phyloP scores from a whole-genome alignment of 2,888 invertebrate species.

The Caenorhabditis sp. region DNA sequence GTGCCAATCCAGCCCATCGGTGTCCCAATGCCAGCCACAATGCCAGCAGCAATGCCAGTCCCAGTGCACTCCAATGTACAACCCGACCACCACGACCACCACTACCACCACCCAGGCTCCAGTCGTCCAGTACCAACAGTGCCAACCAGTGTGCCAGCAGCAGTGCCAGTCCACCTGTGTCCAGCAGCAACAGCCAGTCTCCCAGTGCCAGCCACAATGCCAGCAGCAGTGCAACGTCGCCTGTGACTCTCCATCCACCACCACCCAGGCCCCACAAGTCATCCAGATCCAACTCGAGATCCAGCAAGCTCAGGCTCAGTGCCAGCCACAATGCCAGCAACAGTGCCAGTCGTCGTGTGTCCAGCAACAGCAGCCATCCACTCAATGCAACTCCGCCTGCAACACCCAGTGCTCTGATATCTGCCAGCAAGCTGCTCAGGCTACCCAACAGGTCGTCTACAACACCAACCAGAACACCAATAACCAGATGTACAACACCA shows the following conservation, averaged over 20 bases:
- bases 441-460: slow-evolving; percentile 55
- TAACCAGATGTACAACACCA: slow-evolving; percentile 51
- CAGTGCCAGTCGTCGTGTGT: slow-evolving; percentile 68
- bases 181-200: slow-evolving; percentile 50
- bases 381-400: slow-evolving; percentile 66
- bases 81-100: slow-evolving; percentile 44
- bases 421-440: slow-evolving; percentile 63
- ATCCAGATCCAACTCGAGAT: slow-evolving; percentile 62
- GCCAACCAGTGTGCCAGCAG: slow-evolving; percentile 67
- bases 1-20: slow-evolving; percentile 59
- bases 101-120: slow-evolving; percentile 55
- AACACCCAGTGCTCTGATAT: slow-evolving; percentile 62
- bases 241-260: slow-evolving; percentile 57
- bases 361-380: slow-evolving; percentile 68
- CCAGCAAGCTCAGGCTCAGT: slow-evolving; percentile 57
- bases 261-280: slow-evolving; percentile 64
- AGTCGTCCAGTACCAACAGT: slow-evolving; percentile 60
- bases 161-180: slow-evolving; percentile 60
- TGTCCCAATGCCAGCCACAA: slow-evolving; percentile 65
- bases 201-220: slow-evolving; percentile 65
- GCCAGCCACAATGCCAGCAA: slow-evolving; percentile 72
- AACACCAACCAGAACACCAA: slow-evolving; percentile 42
- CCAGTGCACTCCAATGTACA: slow-evolving; percentile 62
- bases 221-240: slow-evolving; percentile 61
- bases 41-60: slow-evolving; percentile 68